Base-by-base conservation (phyloP, 2,888 invertebrate species). In the Drosophila testacea region DNA sequence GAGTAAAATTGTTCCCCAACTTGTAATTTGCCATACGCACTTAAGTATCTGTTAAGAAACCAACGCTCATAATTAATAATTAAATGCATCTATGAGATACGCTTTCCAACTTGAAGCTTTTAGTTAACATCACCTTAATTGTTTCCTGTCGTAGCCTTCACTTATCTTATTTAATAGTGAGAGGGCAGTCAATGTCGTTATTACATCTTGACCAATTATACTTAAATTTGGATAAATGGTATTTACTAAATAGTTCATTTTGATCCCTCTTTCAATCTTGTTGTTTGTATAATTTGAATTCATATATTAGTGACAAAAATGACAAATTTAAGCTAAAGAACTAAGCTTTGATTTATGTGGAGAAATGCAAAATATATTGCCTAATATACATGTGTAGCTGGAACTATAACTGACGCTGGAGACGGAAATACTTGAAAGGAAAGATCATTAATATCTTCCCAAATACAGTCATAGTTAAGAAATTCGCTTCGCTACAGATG, bases 21-120 rank as follows among this genome's bases (percentile, higher is more conserved):
- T 59, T 60, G 65, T 66, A 79, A 79, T 76, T 76, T 76, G 48
- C 74, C 47, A 60, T 65, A 79, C 79, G 70, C 75, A 76, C 55
- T 78, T 69, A 55, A 55, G 47, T 44, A 57, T 44, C 39, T 46
- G 46, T 72, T 77, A 61, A 55, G 61, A 44, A 57, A 72, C 41
- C 65, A 50, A 51, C 61, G 36, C 38, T 69, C 55, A 56, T 69
- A 73, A 73, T 61, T 73, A 1, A 56, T 60, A 64, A 73, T 63
- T 73, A 73, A 63, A 68, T 68, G 68, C 62, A 62, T 73, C 38
- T 62, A 22, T 32, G 46, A 47, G 42, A 2, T 28, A 48, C 38
- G 22, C 28, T 42, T 38, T 11, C 41, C 16, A 47, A 32, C 36
- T 56, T 34, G 11, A 36, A 42, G 65, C 38, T 63, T 66, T 41